These are phyloP conservation scores for Saxicola maurus DNA, from an alignment of 2,797 vertebrate species.

Conservation along the genomic window DNA sequence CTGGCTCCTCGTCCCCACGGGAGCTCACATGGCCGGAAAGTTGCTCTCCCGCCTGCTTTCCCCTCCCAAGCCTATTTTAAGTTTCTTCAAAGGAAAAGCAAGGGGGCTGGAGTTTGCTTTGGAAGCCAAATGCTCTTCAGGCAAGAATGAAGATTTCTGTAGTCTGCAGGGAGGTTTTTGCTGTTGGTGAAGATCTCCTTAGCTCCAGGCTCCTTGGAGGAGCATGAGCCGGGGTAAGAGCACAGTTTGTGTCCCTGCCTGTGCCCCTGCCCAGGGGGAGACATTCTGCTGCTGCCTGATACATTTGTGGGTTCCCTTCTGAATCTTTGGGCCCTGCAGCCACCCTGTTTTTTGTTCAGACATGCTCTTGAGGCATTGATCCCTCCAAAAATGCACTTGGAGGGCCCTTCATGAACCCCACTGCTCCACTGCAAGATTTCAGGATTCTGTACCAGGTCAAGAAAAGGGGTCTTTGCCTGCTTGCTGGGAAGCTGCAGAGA, in stretches of 20 bases:
- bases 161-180: neutral
- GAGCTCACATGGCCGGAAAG: neutral
- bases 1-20: neutral
- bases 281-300: neutral
- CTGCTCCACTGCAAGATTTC: neutral
- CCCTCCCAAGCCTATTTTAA: neutral
- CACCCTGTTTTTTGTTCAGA: neutral
- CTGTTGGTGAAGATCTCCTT: neutral
- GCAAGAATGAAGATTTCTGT: neutral
- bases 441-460: neutral
- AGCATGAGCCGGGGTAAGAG: neutral
- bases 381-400: accelerated
- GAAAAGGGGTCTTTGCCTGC: neutral
- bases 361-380: accelerated
- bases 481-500: neutral
- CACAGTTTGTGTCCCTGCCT: accelerated
- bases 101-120: neutral
- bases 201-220: neutral
- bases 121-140: neutral
- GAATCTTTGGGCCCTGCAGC: accelerated
- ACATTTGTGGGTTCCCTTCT: accelerated
- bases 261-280: neutral
- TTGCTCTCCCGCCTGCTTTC: neutral
- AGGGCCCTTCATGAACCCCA: accelerated
- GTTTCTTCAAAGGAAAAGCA: neutral